Percentiles rank a stretch among this genome's conserved stretches.
Conservation (phyloP, 2,888 invertebrate species). For the Athalia cordata region DNA sequence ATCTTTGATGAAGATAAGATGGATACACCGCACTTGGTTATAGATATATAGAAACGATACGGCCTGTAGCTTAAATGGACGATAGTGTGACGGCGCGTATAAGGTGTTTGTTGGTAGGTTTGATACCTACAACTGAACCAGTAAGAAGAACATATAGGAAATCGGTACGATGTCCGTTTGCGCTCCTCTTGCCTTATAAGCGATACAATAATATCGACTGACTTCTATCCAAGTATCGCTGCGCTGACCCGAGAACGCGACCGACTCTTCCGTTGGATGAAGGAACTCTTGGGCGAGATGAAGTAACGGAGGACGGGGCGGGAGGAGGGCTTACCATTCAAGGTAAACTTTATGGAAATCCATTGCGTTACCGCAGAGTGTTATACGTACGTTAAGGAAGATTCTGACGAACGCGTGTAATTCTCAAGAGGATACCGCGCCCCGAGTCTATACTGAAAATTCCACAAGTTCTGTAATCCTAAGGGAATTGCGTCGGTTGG, state of each 20-base stretch:
- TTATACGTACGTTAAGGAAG: too few relatives aligned
- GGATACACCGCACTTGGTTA: conserved; percentile 32
- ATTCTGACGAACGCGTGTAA: conserved; percentile 17
- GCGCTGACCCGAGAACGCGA: conserved; percentile 15
- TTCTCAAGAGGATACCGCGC: conserved; percentile 7
- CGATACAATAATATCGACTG: conserved; percentile 46
- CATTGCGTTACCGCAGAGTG: background rate
- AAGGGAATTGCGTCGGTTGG: background rate
- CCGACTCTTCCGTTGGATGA: background rate
- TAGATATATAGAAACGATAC: conserved; percentile 27
- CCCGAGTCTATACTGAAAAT: background rate
- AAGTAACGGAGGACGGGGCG: conserved; percentile 1
- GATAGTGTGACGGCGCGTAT: conserved; percentile 50
- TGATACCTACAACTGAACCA: conserved; percentile 24
- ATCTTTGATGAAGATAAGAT: conserved; percentile 64
- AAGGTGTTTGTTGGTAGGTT: conserved; percentile 51
- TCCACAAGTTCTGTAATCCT: background rate
- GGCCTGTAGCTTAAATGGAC: conserved; percentile 10
- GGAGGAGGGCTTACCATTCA: conserved; percentile 21
- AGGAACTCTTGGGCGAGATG: background rate
- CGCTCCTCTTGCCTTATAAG: conserved; percentile 49
- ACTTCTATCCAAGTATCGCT: conserved; percentile 36
- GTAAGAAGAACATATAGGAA: conserved; percentile 17
- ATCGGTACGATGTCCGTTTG: conserved; percentile 23
- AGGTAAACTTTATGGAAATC: conserved; percentile 31